Evolutionary conservation across 2,797 vertebrate genomes (phyloP).

Genomic region (Carcharodon carcharias): DNA sequence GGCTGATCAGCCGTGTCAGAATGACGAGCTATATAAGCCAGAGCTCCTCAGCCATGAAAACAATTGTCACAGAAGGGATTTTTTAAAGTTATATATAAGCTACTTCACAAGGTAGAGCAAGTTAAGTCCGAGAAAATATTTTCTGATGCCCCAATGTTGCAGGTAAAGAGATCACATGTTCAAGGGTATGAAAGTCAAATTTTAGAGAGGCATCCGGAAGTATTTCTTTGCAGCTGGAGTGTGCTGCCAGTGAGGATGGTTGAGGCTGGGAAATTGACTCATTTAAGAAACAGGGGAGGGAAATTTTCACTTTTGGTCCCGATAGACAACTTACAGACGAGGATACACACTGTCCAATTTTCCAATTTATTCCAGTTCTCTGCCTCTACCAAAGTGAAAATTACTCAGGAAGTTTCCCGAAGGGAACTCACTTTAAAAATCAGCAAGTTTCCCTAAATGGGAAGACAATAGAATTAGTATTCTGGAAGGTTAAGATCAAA

Average conservation of each 20-base stretch:
- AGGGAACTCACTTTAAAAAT: neutral
- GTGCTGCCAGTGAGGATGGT: neutral
- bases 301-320: neutral
- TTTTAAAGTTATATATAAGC: neutral
- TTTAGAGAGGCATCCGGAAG: neutral
- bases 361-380: neutral
- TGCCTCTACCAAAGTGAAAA: neutral
- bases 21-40: neutral
- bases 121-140: neutral
- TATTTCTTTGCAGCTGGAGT: neutral
- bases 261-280: neutral
- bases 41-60: neutral
- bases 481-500: neutral
- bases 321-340: neutral
- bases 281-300: neutral
- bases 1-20: neutral
- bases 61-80: neutral
- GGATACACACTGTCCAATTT: neutral
- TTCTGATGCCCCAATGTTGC: neutral
- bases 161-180: neutral
- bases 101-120: neutral
- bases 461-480: neutral
- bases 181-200: neutral
- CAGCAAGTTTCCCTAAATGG: neutral
- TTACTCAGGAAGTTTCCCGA: neutral